Conservation (phyloP, 1,140 invertebrate species). For the Drosophila persimilis region DNA sequence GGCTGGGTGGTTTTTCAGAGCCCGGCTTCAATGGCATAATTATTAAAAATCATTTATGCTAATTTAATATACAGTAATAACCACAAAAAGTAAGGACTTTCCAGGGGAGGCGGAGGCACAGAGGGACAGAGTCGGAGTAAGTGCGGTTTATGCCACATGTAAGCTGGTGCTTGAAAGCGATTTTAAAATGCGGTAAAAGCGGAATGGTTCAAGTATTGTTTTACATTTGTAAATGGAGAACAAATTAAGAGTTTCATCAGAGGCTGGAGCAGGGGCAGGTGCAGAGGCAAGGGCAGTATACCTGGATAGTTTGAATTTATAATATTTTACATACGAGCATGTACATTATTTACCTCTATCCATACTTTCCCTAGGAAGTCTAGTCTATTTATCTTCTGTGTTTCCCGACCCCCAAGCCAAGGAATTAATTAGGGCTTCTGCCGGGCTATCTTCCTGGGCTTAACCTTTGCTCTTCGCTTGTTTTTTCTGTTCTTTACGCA, state of each 20-base stretch:
- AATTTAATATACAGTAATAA: slow-evolving; percentile 80
- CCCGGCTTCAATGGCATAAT: slow-evolving; percentile 66
- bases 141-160: slow-evolving; percentile 43
- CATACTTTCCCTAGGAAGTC: no score
- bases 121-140: slow-evolving; percentile 12
- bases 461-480: slow-evolving; percentile 50
- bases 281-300: no score
- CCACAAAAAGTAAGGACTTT: slow-evolving; percentile 63
- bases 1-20: slow-evolving; percentile 6
- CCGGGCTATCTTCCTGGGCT: slow-evolving; percentile 14
- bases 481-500: slow-evolving; percentile 28
- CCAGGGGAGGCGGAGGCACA: background rate
- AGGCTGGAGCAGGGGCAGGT: no score
- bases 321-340: no score
- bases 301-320: background rate
- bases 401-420: slow-evolving; percentile 5
- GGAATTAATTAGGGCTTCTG: slow-evolving; percentile 59
- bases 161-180: slow-evolving; percentile 39
- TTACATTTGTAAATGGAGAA: slow-evolving; percentile 43
- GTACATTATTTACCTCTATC: no score
- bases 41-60: slow-evolving; percentile 82
- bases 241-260: slow-evolving; percentile 23
- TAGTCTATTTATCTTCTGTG: background rate
- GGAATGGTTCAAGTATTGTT: slow-evolving; percentile 25
- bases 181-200: slow-evolving; percentile 39